A percentile compares a stretch with the other conserved stretches of the same genome.
Evolutionary conservation across 1,140 invertebrate genomes (phyloP).

Genomic region (Aculops lycopersici): DNA sequence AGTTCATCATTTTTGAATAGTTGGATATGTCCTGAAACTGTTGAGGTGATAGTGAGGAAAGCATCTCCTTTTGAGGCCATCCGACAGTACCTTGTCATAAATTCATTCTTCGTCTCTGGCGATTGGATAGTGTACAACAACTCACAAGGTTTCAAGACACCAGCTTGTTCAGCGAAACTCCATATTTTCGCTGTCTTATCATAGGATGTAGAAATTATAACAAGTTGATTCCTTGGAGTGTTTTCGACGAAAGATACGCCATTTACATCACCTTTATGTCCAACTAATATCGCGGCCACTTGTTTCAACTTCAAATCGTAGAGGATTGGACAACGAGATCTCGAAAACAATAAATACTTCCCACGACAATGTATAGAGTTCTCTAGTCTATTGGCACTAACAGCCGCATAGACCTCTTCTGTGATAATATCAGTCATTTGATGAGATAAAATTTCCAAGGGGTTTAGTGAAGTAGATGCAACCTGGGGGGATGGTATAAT

Average conservation of each 20-base stretch:
- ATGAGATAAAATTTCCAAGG: too few relatives aligned
- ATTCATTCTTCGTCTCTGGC: too few relatives aligned
- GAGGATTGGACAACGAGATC: not conserved
- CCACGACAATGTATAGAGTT: not conserved
- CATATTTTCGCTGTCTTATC: slow-evolving; percentile 9
- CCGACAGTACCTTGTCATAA: too few relatives aligned
- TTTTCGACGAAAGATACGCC: slow-evolving; percentile 35
- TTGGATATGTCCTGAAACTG: slow-evolving; percentile 1
- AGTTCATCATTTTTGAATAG: slow-evolving; percentile 4
- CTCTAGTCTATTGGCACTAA: not conserved
- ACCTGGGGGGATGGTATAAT: too few relatives aligned
- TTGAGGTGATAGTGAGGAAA: slow-evolving; percentile 3
- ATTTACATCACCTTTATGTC: slow-evolving; percentile 32
- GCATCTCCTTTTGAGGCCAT: not conserved
- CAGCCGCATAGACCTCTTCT: too few relatives aligned
- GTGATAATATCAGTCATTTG: too few relatives aligned
- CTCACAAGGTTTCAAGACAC: slow-evolving; percentile 2
- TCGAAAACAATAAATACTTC: not conserved
- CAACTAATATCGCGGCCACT: slow-evolving; percentile 21
- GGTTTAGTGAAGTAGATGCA: too few relatives aligned
- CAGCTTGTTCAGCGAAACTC: not conserved
- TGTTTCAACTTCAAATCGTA: not conserved
- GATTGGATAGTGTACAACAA: not conserved
- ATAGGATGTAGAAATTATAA: slow-evolving; percentile 8
- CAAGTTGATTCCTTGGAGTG: not conserved